A percentile compares a stretch with the other conserved stretches of the same genome.
phyloP scores from a whole-genome alignment of 1,140 invertebrate species.

The Scaptodrosophila lebanonensis region DNA sequence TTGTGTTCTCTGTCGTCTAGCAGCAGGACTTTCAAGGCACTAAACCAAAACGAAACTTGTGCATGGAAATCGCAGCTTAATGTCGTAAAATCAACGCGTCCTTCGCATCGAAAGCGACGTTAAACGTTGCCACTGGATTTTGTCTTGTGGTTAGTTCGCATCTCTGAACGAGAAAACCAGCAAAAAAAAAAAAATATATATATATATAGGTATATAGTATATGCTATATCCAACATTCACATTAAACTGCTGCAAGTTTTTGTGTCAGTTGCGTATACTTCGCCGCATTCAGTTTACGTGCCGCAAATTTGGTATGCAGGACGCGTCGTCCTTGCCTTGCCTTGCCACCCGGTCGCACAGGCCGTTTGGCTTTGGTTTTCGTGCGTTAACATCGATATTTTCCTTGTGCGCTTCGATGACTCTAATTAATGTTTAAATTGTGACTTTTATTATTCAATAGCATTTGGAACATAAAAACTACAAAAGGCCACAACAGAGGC shows the following conservation, averaged over 20 bases:
- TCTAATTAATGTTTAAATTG: constrained; percentile 71
- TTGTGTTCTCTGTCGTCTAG: constrained; percentile 10
- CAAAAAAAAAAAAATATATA: neutral
- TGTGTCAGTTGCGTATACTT: constrained; percentile 17
- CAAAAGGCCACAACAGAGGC: too few species aligned
- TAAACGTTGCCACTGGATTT: constrained; percentile 50
- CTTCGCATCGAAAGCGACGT: constrained; percentile 55
- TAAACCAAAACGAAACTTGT: constrained; percentile 9
- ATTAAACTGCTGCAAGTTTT: constrained; percentile 28
- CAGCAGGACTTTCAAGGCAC: neutral
- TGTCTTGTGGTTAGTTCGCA: constrained; percentile 58
- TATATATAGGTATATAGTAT: constrained; percentile 14
- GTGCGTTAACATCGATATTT: constrained; percentile 49
- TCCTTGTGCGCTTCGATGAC: constrained; percentile 39
- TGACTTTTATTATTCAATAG: constrained; percentile 54
- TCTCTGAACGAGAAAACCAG: constrained; percentile 28
- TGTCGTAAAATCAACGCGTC: constrained; percentile 63
- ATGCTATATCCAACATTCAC: constrained; percentile 27
- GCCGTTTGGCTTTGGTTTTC: constrained; percentile 10
- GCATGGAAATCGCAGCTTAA: constrained; percentile 49
- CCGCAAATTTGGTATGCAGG: constrained; percentile 49
- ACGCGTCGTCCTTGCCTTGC: constrained; percentile 21
- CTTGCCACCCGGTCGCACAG: neutral
- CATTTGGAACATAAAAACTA: constrained; percentile 33
- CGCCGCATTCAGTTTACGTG: constrained; percentile 49